Evolutionary conservation across 2,888 invertebrate genomes (phyloP).

Genomic region (Hartigia nigra): DNA sequence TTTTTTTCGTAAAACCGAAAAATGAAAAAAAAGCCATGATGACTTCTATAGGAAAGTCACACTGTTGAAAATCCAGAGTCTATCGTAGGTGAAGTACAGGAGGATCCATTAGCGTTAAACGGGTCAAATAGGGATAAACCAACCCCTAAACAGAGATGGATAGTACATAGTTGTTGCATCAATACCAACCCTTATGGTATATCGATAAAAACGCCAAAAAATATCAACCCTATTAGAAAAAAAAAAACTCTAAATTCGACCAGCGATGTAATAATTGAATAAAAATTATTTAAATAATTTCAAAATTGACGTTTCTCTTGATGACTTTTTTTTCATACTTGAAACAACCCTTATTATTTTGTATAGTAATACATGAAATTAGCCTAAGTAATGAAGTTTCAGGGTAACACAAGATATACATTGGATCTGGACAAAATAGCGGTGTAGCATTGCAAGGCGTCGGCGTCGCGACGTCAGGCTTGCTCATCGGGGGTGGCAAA

Average conservation of each 20-base stretch:
- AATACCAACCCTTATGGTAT: constrained; percentile 4
- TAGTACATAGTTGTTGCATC: constrained; percentile 20
- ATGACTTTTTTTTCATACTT: not conserved
- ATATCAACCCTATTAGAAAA: not conserved
- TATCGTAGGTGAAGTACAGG: not conserved
- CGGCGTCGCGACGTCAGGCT: constrained; percentile 19
- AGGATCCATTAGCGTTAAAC: constrained; percentile 17
- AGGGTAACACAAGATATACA: not conserved
- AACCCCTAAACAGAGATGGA: not conserved
- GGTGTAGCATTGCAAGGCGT: constrained; percentile 14
- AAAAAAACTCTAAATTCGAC: not conserved
- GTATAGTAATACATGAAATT: not conserved
- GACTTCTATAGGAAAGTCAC: not conserved
- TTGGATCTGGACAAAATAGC: constrained; percentile 7
- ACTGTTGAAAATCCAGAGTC: not conserved
- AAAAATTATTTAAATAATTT: not conserved
- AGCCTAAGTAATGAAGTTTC: not conserved
- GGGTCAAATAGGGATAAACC: constrained; percentile 19
- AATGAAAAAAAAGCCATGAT: not conserved
- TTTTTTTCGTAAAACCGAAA: not conserved
- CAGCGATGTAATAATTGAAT: not conserved
- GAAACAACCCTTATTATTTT: not conserved
- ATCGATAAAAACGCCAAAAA: not conserved
- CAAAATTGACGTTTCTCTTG: not conserved
- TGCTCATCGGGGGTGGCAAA: not conserved